A percentile compares a stretch with the other conserved stretches of the same genome.
Conservation (phyloP, 2,888 invertebrate genomes). For the Bombylius major region DNA sequence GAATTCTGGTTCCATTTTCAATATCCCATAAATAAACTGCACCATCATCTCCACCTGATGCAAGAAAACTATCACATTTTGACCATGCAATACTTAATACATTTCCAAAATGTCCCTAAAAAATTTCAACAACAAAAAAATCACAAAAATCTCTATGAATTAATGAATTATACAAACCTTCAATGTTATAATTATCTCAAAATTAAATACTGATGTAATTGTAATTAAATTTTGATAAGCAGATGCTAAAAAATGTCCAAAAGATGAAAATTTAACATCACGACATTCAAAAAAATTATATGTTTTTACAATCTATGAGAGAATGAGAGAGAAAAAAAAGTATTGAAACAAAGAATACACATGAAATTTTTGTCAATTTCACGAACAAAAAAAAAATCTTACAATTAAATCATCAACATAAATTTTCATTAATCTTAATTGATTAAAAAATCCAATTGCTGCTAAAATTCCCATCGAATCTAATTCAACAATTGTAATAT, state of each 20-base stretch:
- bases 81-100: constrained; percentile 39
- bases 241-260: constrained; percentile 84
- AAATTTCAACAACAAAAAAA: background rate
- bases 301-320: constrained; percentile 30
- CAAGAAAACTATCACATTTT: constrained; percentile 53
- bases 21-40: constrained; percentile 88
- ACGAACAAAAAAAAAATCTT: constrained; percentile 1
- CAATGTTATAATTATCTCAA: constrained; percentile 46
- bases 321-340: background rate
- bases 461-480: constrained; percentile 74
- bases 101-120: constrained; percentile 70
- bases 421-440: constrained; percentile 75
- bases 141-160: too few relatives aligned
- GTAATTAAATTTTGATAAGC: constrained; percentile 78
- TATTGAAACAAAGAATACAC: too few relatives aligned
- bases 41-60: constrained; percentile 81
- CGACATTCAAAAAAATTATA: constrained; percentile 54
- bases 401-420: constrained; percentile 72
- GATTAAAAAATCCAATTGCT: constrained; percentile 82
- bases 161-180: constrained; percentile 18
- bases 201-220: constrained; percentile 70
- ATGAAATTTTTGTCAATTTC: too few relatives aligned
- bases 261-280: constrained; percentile 66
- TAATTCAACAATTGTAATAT: constrained; percentile 53
- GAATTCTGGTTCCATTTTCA: constrained; percentile 52